Base-by-base conservation (phyloP, 2,113 vertebrate species). In the Trinectes maculatus region DNA sequence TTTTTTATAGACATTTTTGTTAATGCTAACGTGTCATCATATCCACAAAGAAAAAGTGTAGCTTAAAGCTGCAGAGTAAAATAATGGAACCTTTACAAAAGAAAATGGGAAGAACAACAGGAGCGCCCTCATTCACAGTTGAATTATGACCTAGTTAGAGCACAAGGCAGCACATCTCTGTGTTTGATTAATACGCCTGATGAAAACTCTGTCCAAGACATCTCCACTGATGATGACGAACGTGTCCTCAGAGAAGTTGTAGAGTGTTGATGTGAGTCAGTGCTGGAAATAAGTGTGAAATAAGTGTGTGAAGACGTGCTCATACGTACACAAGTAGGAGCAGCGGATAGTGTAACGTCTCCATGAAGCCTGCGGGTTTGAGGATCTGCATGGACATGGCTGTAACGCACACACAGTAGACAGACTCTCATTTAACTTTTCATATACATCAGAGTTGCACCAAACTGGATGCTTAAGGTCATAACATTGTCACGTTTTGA, bases 261-360 rank as follows among this genome's bases (percentile, higher is more conserved):
- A n/a, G n/a, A n/a, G n/a, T n/a, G n/a, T n/a, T n/a, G n/a, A n/a
- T n/a, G n/a, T n/a, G n/a, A n/a, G n/a, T n/a, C n/a, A n/a, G n/a
- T n/a, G n/a, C n/a, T n/a, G 29, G 29, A 31, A 8, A 31, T 4
- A 31, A 31, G 29, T 8, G 4, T 8, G 29, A 31, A 8, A 31
- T 31, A 8, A 31, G 29, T 18, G 48, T 29, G 29, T 47, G 21
- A 43, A 10, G 13, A 21, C 18, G 44, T 8, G 13, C 13, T 29
- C 18, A 71, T 86, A 98, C 98, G 91, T 82, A 98, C 98, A 98
- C 93, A 4, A 98, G 84, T 60, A 99, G 91, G 6, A 99, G 93
- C 85, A 99, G 86, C 0, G 98, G 98, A 58, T 98, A 99, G 88
- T 95, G 95, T 0, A 85, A 25, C 0, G 94, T 93, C 2, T 96